Percentiles rank a stretch among this genome's conserved stretches.
Conservation (phyloP, 2,797 vertebrate species). For the Scolopax bukidnonensis region DNA sequence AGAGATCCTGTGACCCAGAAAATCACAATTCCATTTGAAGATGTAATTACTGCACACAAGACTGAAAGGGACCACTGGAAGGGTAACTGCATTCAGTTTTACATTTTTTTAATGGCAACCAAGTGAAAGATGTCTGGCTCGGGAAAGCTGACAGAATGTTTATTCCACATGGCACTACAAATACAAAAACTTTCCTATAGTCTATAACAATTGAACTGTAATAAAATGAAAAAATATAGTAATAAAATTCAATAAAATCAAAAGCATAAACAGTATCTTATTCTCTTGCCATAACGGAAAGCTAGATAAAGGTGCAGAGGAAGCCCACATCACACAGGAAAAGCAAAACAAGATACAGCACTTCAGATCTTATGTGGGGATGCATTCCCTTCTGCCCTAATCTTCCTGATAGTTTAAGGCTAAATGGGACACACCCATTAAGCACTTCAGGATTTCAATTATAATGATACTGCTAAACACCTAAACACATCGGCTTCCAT, state of each 20-base stretch:
- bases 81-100: not conserved
- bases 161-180: not conserved
- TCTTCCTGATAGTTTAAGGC: not conserved
- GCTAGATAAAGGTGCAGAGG: not conserved
- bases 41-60: not conserved
- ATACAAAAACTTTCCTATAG: not conserved
- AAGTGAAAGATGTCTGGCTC: not conserved
- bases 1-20: not conserved
- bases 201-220: not conserved
- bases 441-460: not conserved
- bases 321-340: not conserved
- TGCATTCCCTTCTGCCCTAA: not conserved
- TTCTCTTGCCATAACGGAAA: not conserved
- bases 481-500: not conserved
- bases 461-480: not conserved
- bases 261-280: not conserved
- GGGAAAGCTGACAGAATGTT: not conserved
- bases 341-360: not conserved
- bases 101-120: not conserved
- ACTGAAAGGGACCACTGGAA: not conserved
- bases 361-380: not conserved
- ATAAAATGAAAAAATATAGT: not conserved
- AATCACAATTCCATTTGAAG: not conserved
- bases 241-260: not conserved
- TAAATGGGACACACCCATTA: not conserved